Evolutionary conservation across 1,140 invertebrate species (phyloP).

Genomic region (Pissodes strobi): DNA sequence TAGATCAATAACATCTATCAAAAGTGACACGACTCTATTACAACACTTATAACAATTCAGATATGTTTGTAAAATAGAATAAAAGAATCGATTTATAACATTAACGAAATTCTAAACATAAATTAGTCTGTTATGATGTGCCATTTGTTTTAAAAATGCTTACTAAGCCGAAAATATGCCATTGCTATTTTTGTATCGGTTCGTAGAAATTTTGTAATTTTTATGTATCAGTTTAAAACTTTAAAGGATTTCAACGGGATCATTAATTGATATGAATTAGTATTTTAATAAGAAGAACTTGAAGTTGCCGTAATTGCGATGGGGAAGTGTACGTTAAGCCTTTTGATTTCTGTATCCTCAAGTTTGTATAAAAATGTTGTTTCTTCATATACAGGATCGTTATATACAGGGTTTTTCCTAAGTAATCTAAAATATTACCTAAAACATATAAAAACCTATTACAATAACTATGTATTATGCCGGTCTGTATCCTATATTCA

Average conservation of each 20-base stretch:
- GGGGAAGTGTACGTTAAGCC: no score
- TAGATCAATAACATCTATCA: conserved; percentile 14
- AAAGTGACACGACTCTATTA: conserved; percentile 25
- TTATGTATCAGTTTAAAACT: conserved; percentile 18
- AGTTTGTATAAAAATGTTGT: no score
- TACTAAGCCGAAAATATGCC: conserved; percentile 16
- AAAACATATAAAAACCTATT: no score
- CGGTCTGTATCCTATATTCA: no score
- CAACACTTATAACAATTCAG: conserved; percentile 16
- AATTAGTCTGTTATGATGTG: conserved; percentile 23
- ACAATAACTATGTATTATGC: no score
- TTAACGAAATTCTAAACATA: conserved; percentile 15
- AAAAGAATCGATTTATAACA: conserved; percentile 30
- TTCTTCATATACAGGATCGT: no score
- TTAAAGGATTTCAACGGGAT: conserved; percentile 18
- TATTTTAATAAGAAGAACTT: no score
- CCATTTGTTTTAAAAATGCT: conserved; percentile 22
- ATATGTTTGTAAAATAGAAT: conserved; percentile 25
- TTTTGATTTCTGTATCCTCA: no score
- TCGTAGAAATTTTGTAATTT: not conserved
- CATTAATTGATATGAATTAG: conserved; percentile 9
- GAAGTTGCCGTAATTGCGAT: no score
- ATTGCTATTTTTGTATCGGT: conserved; percentile 25
- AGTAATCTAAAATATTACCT: no score
- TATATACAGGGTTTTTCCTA: no score